Percentiles rank a stretch among this genome's conserved stretches.
phyloP scores from a whole-genome alignment of 1,140 invertebrate genomes.

The Wiebesia pumilae region DNA sequence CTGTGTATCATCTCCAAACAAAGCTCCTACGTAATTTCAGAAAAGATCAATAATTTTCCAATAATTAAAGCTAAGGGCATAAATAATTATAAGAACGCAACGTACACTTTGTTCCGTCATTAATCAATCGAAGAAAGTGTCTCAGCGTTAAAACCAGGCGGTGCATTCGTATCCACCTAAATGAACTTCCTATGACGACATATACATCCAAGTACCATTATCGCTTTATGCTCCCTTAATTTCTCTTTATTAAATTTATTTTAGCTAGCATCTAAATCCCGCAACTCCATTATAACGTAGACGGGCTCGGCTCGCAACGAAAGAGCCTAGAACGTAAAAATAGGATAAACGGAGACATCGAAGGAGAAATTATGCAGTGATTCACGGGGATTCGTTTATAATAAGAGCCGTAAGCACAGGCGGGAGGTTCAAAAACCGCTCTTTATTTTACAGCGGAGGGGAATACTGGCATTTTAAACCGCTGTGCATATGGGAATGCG shows the following conservation, averaged over 20 bases:
- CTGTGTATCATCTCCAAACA: no score
- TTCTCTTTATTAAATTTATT: constrained; percentile 20
- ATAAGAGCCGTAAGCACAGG: no score
- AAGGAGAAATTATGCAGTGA: not conserved
- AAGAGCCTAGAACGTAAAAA: not conserved
- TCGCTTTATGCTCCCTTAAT: not conserved
- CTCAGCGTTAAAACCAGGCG: not conserved
- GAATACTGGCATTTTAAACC: constrained; percentile 55
- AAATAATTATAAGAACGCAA: not conserved
- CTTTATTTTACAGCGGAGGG: constrained; percentile 33
- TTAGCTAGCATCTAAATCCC: not conserved
- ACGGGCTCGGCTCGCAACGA: no score
- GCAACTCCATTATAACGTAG: not conserved
- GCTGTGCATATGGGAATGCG: constrained; percentile 63
- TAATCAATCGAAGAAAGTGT: not conserved
- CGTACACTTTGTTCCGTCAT: not conserved
- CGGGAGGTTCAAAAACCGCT: constrained; percentile 6
- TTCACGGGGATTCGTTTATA: not conserved
- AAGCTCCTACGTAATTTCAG: no score
- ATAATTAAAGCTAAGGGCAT: no score
- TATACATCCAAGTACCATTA: not conserved
- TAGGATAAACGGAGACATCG: not conserved
- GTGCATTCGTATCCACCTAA: not conserved
- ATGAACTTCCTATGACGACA: not conserved
- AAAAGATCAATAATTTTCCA: no score